Base-by-base conservation (phyloP, 2,797 vertebrate species). In the Bucorvus abyssinicus region DNA sequence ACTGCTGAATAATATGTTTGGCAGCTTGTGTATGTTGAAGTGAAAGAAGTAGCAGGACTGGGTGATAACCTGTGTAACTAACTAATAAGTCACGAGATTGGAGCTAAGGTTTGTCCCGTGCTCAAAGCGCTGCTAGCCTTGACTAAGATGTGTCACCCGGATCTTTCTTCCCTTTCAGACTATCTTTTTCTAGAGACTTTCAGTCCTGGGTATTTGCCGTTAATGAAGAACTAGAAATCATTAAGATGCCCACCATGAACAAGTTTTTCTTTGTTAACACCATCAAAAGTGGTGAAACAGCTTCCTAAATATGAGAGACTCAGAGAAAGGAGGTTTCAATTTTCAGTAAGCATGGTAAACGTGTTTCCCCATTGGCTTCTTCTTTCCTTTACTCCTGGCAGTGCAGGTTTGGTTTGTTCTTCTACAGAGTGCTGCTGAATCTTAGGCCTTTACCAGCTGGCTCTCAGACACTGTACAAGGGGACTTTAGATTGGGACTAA, bases 81-180 rank as follows among this genome's bases (percentile, higher is more conserved):
- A 55, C 12, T 29, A 30, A 5, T 34, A 79, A 76, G 42, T 55
- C 5, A 5, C 44, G n/a, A 75, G 19, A 76, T 6, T 0, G 0
- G 65, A 55, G 13, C 17, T 45, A n/a, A 74, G 29, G 12, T 56
- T 10, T 87, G 53, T 36, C 36, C n/a, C 0, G 0, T 64, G 44
- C 29, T 69, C 60, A 91, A 84, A 65, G 22, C 3, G 1, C 52
- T 60, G 36, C 8, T 59, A 81, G 17, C 16, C 38, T 30, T 74
- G 40, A 32, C 26, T 75, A 15, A 38, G n/a, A 15, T 55, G 7
- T 52, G 15, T 82, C 71, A 32, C 29, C 49, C 64, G 32, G 4
- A 38, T 84, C 14, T 42, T 17, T 64, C 53, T 82, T 60, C 13
- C 14, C 13, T 44, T 63, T 67, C 49, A 82, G 14, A 6, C 13